Evolutionary conservation across 1,140 invertebrate genomes (phyloP).

Genomic region (Drosophila asahinai): DNA sequence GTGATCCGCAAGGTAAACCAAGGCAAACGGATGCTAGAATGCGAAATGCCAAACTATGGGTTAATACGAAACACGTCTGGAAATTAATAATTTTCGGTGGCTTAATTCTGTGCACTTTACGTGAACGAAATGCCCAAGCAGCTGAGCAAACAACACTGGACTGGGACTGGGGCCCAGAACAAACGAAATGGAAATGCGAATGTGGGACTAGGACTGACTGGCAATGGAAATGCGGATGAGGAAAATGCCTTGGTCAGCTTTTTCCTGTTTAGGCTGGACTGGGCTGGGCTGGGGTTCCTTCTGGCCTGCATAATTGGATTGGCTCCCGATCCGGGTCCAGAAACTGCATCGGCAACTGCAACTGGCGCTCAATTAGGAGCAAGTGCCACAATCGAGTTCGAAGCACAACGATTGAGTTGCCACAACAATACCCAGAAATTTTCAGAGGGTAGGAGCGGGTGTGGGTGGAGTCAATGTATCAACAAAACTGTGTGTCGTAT

Average conservation of each 20-base stretch:
- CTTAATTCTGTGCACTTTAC: slow-evolving; percentile 69
- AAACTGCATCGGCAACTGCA: slow-evolving; percentile 32
- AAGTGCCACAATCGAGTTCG: slow-evolving; percentile 45
- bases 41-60: slow-evolving; percentile 22
- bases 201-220: slow-evolving; percentile 3
- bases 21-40: not conserved
- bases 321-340: slow-evolving; percentile 8
- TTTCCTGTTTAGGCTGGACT: slow-evolving; percentile 31
- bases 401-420: slow-evolving; percentile 53
- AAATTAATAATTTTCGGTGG: slow-evolving; percentile 78
- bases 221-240: slow-evolving; percentile 34
- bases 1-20: slow-evolving; percentile 13
- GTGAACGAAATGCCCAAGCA: slow-evolving; percentile 61
- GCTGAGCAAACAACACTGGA: slow-evolving; percentile 25
- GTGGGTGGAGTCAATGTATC: slow-evolving; percentile 33
- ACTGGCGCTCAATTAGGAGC: slow-evolving; percentile 49
- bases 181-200: slow-evolving; percentile 61
- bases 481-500: slow-evolving; percentile 38
- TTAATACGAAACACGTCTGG: slow-evolving; percentile 50
- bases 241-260: slow-evolving; percentile 62
- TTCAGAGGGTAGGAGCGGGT: not conserved
- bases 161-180: slow-evolving; percentile 11
- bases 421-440: slow-evolving; percentile 35
- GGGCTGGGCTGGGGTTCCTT: slow-evolving; percentile 5
- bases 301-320: slow-evolving; percentile 74